Base-by-base conservation (phyloP, 2,888 invertebrate species). In the Pterobdella sp. region DNA sequence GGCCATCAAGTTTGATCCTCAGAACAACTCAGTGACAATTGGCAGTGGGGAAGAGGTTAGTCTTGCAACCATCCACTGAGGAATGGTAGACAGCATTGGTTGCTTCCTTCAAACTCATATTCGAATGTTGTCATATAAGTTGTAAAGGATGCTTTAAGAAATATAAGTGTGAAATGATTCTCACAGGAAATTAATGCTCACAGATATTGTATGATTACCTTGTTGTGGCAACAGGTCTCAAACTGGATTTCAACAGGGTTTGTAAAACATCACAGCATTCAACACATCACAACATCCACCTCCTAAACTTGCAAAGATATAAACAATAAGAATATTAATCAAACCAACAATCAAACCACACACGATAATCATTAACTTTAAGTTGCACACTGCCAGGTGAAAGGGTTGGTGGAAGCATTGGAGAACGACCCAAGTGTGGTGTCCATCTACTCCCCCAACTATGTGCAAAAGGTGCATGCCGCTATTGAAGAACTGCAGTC, bases 381-480 rank as follows among this genome's bases (percentile, higher is more conserved):
- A n/a, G 56, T n/a, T 1, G 56, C 56, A 4, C n/a, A 14, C 1
- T 26, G 76, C 14, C 80, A 95, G 94, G 88, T 97, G 66, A 91
- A 92, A 75, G 97, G 96, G 0, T 85, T 95, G 18, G 80, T 85
- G 1, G 90, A 93, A 79, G 92, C 91, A 0, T 85, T 97, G 22
- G 82, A 88, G 26, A 73, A 74, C 26, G 84, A 84, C 76, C 87
- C 88, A 0, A 88, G 89, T 14, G 93, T 98, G 0, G 91, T 92
- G 74, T 93, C 95, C 0, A 96, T 94, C 82, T 98, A 91, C 83
- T 89, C 91, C 0, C 86, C 89, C 0, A 85, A 89, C 10, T 92
- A 91, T 81, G 94, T 91, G 7, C 85, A 88, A 77, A 89, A 91
- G 79, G 94, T 94, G 0, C 91, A 87, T 81, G 82, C 87, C 4